Base-by-base conservation (phyloP, 2,113 vertebrate species). In the Pitta sordida region DNA sequence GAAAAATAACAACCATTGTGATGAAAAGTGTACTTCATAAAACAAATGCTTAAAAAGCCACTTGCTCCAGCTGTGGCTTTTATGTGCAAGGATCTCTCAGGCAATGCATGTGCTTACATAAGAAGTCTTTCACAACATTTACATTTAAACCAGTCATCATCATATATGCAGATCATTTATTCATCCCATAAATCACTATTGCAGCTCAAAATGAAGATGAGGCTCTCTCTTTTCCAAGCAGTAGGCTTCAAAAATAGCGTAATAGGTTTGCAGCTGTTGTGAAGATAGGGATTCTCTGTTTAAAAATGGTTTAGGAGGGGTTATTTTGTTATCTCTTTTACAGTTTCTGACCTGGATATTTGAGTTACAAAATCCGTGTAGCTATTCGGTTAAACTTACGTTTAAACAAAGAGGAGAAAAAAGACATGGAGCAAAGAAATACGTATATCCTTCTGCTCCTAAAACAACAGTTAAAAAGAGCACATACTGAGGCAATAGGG, bases 81-180 rank as follows among this genome's bases (percentile, higher is more conserved):
- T 91, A 96, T 88, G 75, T 60, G 34, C 0, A 1, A 94, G 81
- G 88, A 77, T 87, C 74, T 94, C 78, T 93, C 58, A 74, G 88
- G 92, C 86, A 86, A 83, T 91, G 69, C 53, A 89, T 87, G 60
- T 88, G 92, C 93, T 94, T 92, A 65, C 73, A 94, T 77, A 87
- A 95, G 81, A 92, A 91, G 58, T 75, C 84, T 95, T 96, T 81
- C 90, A 85, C 78, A 91, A 89, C 71, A 51, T 92, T 96, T 96
- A 95, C 91, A 84, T 93, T 95, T 92, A 95, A 95, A 96, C 79
- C 64, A 83, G 70, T 87, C 84, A 95, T 96, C 91, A 89, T 94
- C 93, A 83, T 87, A 95, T 60, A 92, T 92, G 92, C 91, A 93
- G 81, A 95, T 96, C 88, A 93, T 92, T 94, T 97, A 96, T 90